Conservation (phyloP, 2,797 vertebrate species). For the Lophotriccus pileatus region DNA sequence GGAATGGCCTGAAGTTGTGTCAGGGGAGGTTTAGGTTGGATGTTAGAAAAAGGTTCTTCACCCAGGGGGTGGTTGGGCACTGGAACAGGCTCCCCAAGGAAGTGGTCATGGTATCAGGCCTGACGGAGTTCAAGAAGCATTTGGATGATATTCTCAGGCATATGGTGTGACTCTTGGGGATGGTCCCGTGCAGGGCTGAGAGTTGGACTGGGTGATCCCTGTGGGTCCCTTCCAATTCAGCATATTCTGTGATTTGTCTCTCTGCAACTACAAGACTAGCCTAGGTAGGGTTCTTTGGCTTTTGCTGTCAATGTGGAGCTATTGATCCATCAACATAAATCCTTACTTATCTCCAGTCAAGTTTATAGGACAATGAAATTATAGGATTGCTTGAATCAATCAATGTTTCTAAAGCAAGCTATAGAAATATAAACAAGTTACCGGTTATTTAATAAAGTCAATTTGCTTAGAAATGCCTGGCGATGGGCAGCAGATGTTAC, state of each 20-base stretch:
- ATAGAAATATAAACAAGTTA: slow-evolving; percentile 57
- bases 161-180: background rate
- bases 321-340: slow-evolving; percentile 54
- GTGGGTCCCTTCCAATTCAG: background rate
- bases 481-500: background rate
- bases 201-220: background rate
- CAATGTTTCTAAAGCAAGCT: slow-evolving; percentile 45
- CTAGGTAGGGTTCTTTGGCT: background rate
- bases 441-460: slow-evolving; percentile 41
- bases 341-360: slow-evolving; percentile 48
- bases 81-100: background rate
- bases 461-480: slow-evolving; percentile 41
- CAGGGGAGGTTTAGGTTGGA: background rate
- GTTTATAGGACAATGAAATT: slow-evolving; percentile 57
- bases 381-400: slow-evolving; percentile 40
- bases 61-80: no score
- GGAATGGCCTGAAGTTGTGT: background rate
- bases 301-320: slow-evolving; percentile 3
- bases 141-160: background rate
- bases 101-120: background rate
- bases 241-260: background rate
- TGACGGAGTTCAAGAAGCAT: background rate
- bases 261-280: background rate
- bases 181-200: background rate
- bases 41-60: background rate